phyloP scores from a whole-genome alignment of 2,113 vertebrate genomes.

The Peucedramus taeniatus region DNA sequence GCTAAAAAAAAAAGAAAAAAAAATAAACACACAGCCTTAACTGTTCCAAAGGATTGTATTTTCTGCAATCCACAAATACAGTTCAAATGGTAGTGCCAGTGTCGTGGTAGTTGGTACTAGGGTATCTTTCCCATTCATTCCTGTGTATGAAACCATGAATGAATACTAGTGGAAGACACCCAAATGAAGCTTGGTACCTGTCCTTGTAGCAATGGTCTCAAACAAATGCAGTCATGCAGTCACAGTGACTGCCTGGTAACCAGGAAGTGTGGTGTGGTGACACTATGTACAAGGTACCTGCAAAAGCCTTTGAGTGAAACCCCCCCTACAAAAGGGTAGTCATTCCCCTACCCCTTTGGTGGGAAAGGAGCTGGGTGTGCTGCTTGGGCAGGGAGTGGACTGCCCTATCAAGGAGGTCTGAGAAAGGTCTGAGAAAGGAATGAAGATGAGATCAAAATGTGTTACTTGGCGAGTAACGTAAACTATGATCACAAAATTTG shows the following conservation, averaged over 20 bases:
- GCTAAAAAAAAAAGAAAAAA: neutral
- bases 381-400: neutral
- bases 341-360: rapidly evolving
- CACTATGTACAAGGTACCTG: rapidly evolving
- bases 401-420: neutral
- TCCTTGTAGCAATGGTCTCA: neutral
- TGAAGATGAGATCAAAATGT: neutral
- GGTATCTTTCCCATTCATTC: neutral
- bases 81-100: neutral
- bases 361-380: neutral
- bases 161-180: neutral
- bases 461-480: neutral
- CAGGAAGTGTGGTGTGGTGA: rapidly evolving
- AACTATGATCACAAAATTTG: neutral
- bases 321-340: neutral
- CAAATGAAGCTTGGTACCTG: neutral
- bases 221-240: neutral
- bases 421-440: neutral
- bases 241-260: neutral
- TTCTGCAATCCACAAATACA: neutral
- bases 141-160: neutral
- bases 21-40: neutral
- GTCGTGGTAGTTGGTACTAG: neutral
- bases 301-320: neutral
- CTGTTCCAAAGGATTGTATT: neutral